A percentile compares a stretch with the other conserved stretches of the same genome.
These are phyloP conservation scores for Carassius auratus DNA, from an alignment of 2,113 vertebrate genomes.

Conservation along the genomic window DNA sequence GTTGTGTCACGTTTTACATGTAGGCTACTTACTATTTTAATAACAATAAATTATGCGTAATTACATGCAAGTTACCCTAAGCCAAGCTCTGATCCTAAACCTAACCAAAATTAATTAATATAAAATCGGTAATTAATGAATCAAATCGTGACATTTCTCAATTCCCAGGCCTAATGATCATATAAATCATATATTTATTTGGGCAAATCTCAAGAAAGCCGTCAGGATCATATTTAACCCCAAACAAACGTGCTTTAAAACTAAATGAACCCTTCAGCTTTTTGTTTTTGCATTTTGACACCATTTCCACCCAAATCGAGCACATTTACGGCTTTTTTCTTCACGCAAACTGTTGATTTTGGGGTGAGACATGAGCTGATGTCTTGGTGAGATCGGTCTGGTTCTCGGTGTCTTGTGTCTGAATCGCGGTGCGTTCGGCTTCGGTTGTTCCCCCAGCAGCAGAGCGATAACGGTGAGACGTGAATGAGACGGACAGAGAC, in stretches of 20 bases:
- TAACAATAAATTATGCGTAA: too few relatives aligned
- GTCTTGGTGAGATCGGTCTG: background rate
- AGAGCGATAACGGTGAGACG: constrained; percentile 7
- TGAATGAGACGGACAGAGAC: constrained; percentile 25
- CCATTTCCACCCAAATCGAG: background rate
- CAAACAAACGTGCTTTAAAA: background rate
- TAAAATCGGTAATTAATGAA: background rate
- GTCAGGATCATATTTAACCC: background rate
- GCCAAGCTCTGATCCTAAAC: too few relatives aligned
- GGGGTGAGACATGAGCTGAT: background rate
- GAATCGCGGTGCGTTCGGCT: constrained; percentile 62
- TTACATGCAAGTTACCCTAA: too few relatives aligned
- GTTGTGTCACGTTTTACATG: too few relatives aligned
- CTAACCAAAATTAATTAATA: background rate
- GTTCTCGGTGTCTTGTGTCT: constrained; percentile 70
- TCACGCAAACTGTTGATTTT: background rate
- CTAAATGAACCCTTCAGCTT: background rate
- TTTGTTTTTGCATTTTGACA: background rate
- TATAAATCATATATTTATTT: background rate
- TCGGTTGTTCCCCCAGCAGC: constrained; percentile 36
- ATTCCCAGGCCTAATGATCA: background rate
- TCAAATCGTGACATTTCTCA: background rate
- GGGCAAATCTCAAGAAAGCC: background rate
- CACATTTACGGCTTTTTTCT: background rate
- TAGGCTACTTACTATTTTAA: too few relatives aligned